phyloP scores from a whole-genome alignment of 2,113 vertebrate genomes.

The Pollimyrus isidori region DNA sequence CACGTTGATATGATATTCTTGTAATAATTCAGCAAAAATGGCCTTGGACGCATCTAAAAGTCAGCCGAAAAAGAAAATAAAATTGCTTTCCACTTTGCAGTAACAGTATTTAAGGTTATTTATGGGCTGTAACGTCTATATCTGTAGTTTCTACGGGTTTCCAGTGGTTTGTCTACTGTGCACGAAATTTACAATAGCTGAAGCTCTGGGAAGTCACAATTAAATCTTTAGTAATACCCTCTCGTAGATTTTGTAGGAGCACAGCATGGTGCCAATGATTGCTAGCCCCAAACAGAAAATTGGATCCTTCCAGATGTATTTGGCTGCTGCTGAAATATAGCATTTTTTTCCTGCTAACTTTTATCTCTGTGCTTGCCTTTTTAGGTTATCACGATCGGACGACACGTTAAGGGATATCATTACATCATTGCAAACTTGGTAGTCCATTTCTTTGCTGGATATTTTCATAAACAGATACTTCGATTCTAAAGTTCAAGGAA shows the following conservation, averaged over 20 bases:
- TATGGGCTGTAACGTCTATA: neutral
- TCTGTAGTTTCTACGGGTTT: neutral
- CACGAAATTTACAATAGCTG: neutral
- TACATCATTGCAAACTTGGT: conserved; percentile 97
- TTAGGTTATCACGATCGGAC: conserved; percentile 93
- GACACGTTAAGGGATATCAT: conserved; percentile 93
- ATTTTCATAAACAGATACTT: neutral
- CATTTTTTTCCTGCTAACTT: neutral
- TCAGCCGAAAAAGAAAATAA: neutral
- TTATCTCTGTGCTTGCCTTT: conserved; percentile 13
- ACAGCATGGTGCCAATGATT: neutral
- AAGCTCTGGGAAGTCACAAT: neutral
- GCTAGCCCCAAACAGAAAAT: neutral
- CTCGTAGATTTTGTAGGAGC: neutral
- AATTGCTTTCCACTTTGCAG: neutral
- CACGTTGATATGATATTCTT: neutral
- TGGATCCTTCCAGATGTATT: neutral
- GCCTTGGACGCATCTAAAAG: neutral
- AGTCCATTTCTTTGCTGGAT: conserved; percentile 42
- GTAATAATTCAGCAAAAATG: neutral
- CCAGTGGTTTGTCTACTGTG: neutral
- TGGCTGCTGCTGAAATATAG: neutral
- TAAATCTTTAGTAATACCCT: neutral
- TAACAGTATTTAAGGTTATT: neutral
- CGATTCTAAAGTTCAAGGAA: neutral